These are phyloP conservation scores for Anas capensis DNA, from an alignment of 2,797 vertebrate species.

Conservation along the genomic window DNA sequence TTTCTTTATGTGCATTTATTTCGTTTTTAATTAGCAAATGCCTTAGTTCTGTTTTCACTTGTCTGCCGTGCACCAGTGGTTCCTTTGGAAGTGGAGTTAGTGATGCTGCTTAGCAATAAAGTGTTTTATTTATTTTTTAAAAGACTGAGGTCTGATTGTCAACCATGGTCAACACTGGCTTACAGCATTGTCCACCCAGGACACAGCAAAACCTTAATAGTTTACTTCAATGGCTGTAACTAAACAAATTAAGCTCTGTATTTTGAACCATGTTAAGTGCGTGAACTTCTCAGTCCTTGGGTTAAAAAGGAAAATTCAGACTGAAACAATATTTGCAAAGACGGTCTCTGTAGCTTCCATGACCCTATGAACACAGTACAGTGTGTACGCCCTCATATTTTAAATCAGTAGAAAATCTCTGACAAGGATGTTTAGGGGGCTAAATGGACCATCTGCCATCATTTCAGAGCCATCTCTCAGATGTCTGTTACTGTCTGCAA, in stretches of 20 bases:
- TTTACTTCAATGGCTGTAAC: background rate
- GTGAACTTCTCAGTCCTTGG: background rate
- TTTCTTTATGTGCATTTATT: background rate
- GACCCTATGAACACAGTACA: background rate
- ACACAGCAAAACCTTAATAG: background rate
- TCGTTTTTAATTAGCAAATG: background rate
- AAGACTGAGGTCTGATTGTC: background rate
- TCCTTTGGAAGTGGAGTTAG: background rate
- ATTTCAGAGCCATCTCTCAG: background rate
- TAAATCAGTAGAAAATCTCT: background rate
- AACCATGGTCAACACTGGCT: background rate
- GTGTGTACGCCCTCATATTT: background rate
- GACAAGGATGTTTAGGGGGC: background rate
- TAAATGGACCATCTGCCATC: fast-evolving
- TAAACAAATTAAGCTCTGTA: background rate
- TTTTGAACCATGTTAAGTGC: background rate
- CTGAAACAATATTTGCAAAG: background rate
- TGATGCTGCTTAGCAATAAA: background rate
- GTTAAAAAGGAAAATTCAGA: background rate
- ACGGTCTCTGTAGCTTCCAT: background rate
- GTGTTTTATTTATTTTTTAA: background rate
- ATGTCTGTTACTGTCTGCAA: background rate
- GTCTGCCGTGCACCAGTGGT: background rate
- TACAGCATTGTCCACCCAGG: background rate
- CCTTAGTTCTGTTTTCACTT: background rate